Percentiles rank a stretch among this genome's conserved stretches.
Evolutionary conservation across 1,140 invertebrate genomes (phyloP).

Genomic region (Popillia japonica): DNA sequence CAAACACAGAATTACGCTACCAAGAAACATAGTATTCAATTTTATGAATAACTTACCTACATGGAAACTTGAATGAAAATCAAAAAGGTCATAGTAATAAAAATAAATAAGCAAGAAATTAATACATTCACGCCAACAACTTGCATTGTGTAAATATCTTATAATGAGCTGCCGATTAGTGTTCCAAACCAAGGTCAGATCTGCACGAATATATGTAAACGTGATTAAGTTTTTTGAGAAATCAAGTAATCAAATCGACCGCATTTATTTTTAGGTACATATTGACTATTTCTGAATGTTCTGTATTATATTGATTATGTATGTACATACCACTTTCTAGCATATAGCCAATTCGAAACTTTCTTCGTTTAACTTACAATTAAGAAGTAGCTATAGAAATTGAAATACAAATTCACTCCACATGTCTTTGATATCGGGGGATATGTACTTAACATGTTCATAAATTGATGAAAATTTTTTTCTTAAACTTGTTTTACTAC

Average conservation of each 20-base stretch:
- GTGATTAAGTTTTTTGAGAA: conserved; percentile 1
- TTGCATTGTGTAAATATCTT: too few relatives aligned
- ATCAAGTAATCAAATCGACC: background rate
- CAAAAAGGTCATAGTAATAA: background rate
- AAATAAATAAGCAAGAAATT: background rate
- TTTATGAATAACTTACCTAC: too few relatives aligned
- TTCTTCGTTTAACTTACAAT: background rate
- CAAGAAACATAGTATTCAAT: too few relatives aligned
- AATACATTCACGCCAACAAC: too few relatives aligned
- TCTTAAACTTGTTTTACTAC: background rate
- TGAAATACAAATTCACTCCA: background rate
- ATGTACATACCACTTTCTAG: background rate
- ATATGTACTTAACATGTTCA: background rate
- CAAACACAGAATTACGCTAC: too few relatives aligned
- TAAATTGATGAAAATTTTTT: background rate
- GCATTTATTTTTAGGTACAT: conserved; percentile 26
- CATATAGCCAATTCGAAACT: background rate
- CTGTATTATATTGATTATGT: background rate
- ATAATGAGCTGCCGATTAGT: background rate
- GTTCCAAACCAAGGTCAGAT: background rate
- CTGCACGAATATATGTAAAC: conserved; percentile 5
- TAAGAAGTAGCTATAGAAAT: too few relatives aligned
- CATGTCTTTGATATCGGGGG: background rate
- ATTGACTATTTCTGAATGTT: conserved; percentile 2
- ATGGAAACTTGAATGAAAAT: background rate